Base-by-base conservation (phyloP, 2,888 invertebrate genomes). In the Platycheirus rosarum region DNA sequence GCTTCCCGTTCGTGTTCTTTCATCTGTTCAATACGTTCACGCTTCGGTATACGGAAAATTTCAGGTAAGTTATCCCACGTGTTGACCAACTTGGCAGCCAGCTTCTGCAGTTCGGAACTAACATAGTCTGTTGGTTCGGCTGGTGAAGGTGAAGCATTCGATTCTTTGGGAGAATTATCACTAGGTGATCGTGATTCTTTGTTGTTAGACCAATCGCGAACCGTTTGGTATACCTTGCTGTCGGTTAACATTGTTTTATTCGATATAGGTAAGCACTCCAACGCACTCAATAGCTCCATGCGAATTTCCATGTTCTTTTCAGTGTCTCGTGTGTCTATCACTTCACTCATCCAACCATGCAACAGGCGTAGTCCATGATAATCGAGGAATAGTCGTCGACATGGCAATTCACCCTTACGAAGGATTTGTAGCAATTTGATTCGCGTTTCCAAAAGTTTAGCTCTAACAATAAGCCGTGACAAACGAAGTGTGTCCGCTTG, bases 1-100 rank as follows among this genome's bases (percentile, higher is more conserved):
- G 97, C 97, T 92, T 97, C 97, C 37, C 96, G 92, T 91, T 98
- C 98, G 88, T 97, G 97, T 88, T 97, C 97, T 88, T 97, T 97
- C 95, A 98, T 96, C 90, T 97, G 97, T 88, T 98, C 97, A 79
- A 97, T 95, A 70, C 97, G 93, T 88, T 98, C 97, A 86, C 97
- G 97, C 91, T 97, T 97, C 0, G 98, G 98, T 87, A 98, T 98
- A 88, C 96, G 94, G 89, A 97, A 98, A 20, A 93, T 92, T 88
- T 93, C 90, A 0, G 90, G 90, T 51, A 91, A 84, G 6, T 86
- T 85, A 46, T 88, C 87, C 91, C 91, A 91, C 6, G 86, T 86
- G 11, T 69, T 73, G 0, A 87, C 85, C 16, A 89, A 76, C 79
- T 87, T 88, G 2, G 82, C 55, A 9, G 88, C 86, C 37, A 87